These are phyloP conservation scores for Actias luna DNA, from an alignment of 2,888 invertebrate species.

Conservation along the genomic window DNA sequence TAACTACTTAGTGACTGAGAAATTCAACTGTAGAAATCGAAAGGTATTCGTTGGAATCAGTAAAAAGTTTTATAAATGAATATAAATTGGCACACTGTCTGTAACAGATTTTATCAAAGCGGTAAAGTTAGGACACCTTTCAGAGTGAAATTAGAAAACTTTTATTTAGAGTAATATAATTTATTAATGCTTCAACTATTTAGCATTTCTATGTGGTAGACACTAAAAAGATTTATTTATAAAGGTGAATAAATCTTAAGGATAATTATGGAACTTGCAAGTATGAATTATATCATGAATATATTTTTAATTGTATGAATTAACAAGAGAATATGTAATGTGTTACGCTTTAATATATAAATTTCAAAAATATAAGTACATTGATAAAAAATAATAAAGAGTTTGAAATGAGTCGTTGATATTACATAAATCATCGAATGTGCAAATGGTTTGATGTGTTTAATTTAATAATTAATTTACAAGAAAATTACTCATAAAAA, in stretches of 20 bases:
- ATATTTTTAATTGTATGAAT: no score
- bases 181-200: constrained; percentile 13
- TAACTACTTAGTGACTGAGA: not conserved
- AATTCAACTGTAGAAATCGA: not conserved
- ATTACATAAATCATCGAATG: no score
- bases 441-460: no score
- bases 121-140: constrained; percentile 23
- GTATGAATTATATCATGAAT: no score
- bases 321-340: no score
- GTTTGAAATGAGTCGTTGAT: no score
- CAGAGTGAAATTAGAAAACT: constrained; percentile 52
- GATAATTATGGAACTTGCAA: not conserved
- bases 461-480: no score
- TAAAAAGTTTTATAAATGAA: not conserved
- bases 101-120: constrained; percentile 5
- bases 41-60: not conserved
- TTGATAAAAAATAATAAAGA: no score
- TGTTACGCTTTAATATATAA: no score
- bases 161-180: constrained; percentile 34
- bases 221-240: not conserved
- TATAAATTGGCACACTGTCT: not conserved
- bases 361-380: no score
- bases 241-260: no score
- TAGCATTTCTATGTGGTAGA: not conserved
- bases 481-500: no score